Evolutionary conservation across 2,888 invertebrate genomes (phyloP), one percentile per base, ranked within the genome.

Genomic region (Pammene fasciana): DNA sequence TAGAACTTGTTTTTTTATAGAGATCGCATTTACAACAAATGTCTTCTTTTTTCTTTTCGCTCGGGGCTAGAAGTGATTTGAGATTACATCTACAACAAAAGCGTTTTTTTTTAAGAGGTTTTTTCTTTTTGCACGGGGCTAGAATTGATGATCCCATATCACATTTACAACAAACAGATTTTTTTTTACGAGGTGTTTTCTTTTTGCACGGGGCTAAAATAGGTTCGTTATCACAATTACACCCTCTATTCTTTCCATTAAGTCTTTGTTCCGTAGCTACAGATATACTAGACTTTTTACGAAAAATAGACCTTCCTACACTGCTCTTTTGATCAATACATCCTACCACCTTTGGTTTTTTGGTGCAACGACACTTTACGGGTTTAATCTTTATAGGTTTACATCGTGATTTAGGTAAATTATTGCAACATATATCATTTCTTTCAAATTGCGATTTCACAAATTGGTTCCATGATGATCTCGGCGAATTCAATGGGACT

Each of bases 361-460:
- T 48, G n/a, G 26, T 13, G 16, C 62, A 62, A 10, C 38, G 41
- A 38, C 62, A 52, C 11, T 3, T 7, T 41, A 50, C 26, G 6
- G 13, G 9, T 59, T 59, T 59, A n/a, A 9, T 10, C 34, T 54
- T 54, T 41, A 52, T 52, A 18, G 62, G 50, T 41, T 62, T 62
- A 52, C 50, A 50, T 9, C n/a, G 26, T 59, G 45, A 38, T n/a
- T 41, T 61, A 13, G 48, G 48, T 48, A 14, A 26, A 13, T 48
- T 50, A 48, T 48, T 36, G 18, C 48, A 61, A 18, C 50, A 48
- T 9, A 50, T 3, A 50, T 48, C 50, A 18, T n/a, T 18, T n/a
- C 50, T 59, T 59, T 59, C 59, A 1, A 59, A 59, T 59, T 59
- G 59, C 4, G 54, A 54, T 45, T 59, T 59, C 10, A 59, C 16